These are phyloP conservation scores for Poecilia gillii DNA, from an alignment of 2,797 vertebrate species.

Conservation along the genomic window DNA sequence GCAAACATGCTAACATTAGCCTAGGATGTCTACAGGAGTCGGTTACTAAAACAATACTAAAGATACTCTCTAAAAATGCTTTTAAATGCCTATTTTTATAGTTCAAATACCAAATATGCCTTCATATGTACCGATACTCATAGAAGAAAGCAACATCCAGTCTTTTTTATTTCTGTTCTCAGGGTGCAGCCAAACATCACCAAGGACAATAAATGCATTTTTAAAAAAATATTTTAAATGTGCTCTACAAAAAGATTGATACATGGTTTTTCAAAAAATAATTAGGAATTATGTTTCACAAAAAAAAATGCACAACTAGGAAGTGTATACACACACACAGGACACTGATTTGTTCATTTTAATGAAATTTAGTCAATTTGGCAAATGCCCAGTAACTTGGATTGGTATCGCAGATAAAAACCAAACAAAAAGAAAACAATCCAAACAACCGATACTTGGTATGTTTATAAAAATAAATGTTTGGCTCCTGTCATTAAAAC, in stretches of 20 bases:
- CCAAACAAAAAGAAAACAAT: background rate
- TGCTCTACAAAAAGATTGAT: background rate
- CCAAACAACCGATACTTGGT: background rate
- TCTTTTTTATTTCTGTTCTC: background rate
- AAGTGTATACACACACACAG: background rate
- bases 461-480: background rate
- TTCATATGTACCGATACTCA: too few species aligned
- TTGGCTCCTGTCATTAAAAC: background rate
- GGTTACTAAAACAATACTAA: too few species aligned
- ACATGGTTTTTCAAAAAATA: background rate
- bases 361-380: background rate
- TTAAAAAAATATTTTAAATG: background rate
- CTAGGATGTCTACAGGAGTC: background rate
- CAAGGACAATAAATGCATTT: background rate
- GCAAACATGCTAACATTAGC: background rate
- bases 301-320: constrained; percentile 12
- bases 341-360: background rate
- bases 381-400: background rate
- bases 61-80: too few species aligned
- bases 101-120: too few species aligned
- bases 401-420: background rate
- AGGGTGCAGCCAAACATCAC: background rate
- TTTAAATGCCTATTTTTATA: too few species aligned
- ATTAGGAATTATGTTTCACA: background rate
- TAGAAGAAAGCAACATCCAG: too few species aligned